A percentile compares a stretch with the other conserved stretches of the same genome.
These are phyloP conservation scores for Drosophila aldrichi DNA, from an alignment of 2,888 invertebrate genomes.

Conservation along the genomic window DNA sequence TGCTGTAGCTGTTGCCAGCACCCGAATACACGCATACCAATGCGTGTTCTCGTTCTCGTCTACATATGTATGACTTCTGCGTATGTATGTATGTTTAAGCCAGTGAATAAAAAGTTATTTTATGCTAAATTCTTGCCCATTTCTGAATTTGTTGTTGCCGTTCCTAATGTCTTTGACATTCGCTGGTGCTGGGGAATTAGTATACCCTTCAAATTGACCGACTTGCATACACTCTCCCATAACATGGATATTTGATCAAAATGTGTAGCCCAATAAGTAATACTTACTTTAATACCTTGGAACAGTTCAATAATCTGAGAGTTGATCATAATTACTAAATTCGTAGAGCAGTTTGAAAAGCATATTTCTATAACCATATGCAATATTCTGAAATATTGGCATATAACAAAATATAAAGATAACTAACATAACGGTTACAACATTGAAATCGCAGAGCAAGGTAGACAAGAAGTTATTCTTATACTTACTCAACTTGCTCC, in stretches of 20 bases:
- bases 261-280: too few species aligned
- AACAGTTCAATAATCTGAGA: too few species aligned
- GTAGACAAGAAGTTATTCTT: background rate
- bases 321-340: too few species aligned
- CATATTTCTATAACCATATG: too few species aligned
- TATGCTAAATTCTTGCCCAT: slow-evolving; percentile 24
- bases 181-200: slow-evolving; percentile 1
- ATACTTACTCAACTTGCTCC: background rate
- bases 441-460: background rate
- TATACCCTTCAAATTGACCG: slow-evolving; percentile 63
- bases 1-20: slow-evolving; percentile 50
- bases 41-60: background rate
- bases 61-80: background rate
- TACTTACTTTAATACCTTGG: too few species aligned
- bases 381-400: too few species aligned
- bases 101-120: slow-evolving; percentile 7
- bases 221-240: slow-evolving; percentile 1
- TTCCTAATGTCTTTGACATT: background rate
- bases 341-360: too few species aligned
- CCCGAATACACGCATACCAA: slow-evolving; percentile 14
- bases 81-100: background rate
- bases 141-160: background rate
- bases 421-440: background rate
- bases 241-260: background rate
- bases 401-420: background rate